Evolutionary conservation across 2,888 invertebrate species (phyloP).

Genomic region (Auanema freiburgensis): DNA sequence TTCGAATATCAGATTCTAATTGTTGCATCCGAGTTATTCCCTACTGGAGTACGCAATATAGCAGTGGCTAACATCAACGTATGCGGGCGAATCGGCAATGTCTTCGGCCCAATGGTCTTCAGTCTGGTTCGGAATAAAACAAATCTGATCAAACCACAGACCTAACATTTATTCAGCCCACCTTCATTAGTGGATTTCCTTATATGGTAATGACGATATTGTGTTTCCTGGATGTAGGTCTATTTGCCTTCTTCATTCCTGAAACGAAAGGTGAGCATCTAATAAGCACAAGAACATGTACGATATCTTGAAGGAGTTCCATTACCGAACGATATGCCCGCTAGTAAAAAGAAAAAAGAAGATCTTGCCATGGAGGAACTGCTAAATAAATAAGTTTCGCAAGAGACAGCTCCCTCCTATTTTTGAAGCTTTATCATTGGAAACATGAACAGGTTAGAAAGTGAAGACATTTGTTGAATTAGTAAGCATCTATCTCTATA

Average conservation of each 20-base stretch:
- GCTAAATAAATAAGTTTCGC: too few relatives aligned
- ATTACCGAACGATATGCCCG: too few relatives aligned
- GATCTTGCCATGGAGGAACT: too few relatives aligned
- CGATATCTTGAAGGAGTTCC: not conserved
- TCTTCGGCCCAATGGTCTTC: constrained; percentile 46
- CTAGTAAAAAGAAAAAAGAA: too few relatives aligned
- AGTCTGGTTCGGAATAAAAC: constrained; percentile 29
- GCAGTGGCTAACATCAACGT: constrained; percentile 46
- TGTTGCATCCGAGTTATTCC: constrained; percentile 43
- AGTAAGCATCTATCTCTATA: too few relatives aligned
- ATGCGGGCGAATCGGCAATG: constrained; percentile 43
- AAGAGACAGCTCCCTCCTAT: too few relatives aligned
- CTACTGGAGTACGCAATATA: constrained; percentile 42
- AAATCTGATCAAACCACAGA: not conserved
- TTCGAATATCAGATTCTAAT: constrained; percentile 21
- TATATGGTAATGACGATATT: constrained; percentile 35
- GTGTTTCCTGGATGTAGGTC: constrained; percentile 27
- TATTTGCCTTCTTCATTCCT: constrained; percentile 40
- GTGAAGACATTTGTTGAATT: too few relatives aligned
- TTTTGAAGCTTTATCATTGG: too few relatives aligned
- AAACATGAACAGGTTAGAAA: too few relatives aligned
- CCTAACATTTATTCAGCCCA: constrained; percentile 1
- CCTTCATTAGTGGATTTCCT: constrained; percentile 19
- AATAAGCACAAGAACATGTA: constrained; percentile 2
- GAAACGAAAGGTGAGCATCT: constrained; percentile 25